Evolutionary conservation across 2,888 invertebrate species (phyloP).

Genomic region (Cryptus armator): DNA sequence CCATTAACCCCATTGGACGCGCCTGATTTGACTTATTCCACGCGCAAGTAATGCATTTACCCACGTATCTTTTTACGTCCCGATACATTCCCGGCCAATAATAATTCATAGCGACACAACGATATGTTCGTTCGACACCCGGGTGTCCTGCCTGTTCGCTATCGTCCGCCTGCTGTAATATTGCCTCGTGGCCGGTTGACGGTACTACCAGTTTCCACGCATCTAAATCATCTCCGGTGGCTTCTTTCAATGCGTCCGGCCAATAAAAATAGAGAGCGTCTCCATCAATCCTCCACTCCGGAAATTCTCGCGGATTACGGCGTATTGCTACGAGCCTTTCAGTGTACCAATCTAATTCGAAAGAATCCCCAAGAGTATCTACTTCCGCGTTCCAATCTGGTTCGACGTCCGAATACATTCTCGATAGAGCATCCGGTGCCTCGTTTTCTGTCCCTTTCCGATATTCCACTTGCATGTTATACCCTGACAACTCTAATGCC

Average conservation of each 20-base stretch:
- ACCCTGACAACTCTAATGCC: too few relatives aligned
- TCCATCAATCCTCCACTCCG: constrained; percentile 47
- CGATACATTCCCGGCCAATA: constrained; percentile 70
- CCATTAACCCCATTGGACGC: constrained; percentile 61
- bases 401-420: constrained; percentile 50
- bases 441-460: too few relatives aligned
- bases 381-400: neutral
- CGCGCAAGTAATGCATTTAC: constrained; percentile 68
- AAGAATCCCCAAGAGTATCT: neutral
- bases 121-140: constrained; percentile 65
- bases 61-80: constrained; percentile 66
- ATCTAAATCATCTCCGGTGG: constrained; percentile 57
- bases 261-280: constrained; percentile 51
- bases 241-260: constrained; percentile 51
- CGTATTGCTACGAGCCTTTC: constrained; percentile 19
- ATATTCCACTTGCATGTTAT: too few relatives aligned
- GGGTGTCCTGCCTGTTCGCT: constrained; percentile 66
- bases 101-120: constrained; percentile 32
- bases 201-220: constrained; percentile 70
- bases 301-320: constrained; percentile 5
- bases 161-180: constrained; percentile 41
- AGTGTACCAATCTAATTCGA: constrained; percentile 14
- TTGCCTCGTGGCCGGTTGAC: constrained; percentile 4
- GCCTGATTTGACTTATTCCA: constrained; percentile 50
- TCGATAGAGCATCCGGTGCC: constrained; percentile 51